Evolutionary conservation across 2,113 vertebrate species (phyloP).

Genomic region (Abramis brama): DNA sequence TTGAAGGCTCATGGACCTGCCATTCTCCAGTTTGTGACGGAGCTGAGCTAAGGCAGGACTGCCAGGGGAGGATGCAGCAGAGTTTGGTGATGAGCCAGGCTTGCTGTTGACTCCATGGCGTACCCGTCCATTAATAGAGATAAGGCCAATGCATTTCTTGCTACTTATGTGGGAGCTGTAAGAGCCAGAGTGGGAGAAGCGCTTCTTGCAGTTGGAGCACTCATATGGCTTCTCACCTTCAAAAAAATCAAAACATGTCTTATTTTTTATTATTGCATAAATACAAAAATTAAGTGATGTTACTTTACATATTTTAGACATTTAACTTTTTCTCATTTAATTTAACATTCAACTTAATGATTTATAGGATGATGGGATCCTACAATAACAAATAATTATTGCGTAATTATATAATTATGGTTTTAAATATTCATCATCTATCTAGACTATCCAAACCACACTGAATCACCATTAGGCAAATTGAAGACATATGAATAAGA

Average conservation of each 20-base stretch:
- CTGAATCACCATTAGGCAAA: slow-evolving; percentile 24
- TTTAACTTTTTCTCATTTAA: too few species aligned
- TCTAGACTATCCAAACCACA: slow-evolving; percentile 19
- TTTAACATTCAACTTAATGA: slow-evolving; percentile 9
- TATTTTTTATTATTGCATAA: neutral
- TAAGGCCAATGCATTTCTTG: slow-evolving; percentile 96
- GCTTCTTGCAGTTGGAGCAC: slow-evolving; percentile 98
- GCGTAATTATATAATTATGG: slow-evolving; percentile 37
- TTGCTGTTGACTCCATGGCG: slow-evolving; percentile 84
- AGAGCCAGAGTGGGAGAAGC: slow-evolving; percentile 97
- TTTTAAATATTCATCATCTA: slow-evolving; percentile 41
- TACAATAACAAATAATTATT: slow-evolving; percentile 15
- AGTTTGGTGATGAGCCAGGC: slow-evolving; percentile 91
- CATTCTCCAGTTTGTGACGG: slow-evolving; percentile 93
- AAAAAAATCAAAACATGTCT: slow-evolving; percentile 49
- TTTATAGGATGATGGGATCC: neutral
- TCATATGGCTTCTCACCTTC: slow-evolving; percentile 97
- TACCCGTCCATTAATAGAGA: slow-evolving; percentile 89
- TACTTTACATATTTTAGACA: neutral
- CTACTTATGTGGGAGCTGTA: slow-evolving; percentile 99
- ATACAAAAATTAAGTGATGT: neutral
- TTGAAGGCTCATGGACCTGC: slow-evolving; percentile 84
- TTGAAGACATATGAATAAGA: slow-evolving; percentile 1
- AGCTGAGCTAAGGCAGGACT: slow-evolving; percentile 91
- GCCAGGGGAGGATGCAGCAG: slow-evolving; percentile 91